Base-by-base conservation (phyloP, 1,140 invertebrate genomes). In the Caenorhabditis remanei region DNA sequence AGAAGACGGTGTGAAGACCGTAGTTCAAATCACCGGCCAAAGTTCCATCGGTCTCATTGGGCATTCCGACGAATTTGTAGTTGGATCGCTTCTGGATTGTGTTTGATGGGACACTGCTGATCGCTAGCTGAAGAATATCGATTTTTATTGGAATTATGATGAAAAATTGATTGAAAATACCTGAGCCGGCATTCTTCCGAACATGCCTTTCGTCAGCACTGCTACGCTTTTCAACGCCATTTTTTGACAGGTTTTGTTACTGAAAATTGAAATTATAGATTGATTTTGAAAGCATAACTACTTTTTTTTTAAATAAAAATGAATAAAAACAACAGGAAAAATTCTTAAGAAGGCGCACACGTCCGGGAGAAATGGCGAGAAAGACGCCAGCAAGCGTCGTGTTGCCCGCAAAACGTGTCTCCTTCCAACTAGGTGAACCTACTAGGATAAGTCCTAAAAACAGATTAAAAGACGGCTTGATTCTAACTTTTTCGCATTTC, bases 21-120 rank as follows among this genome's bases (percentile, higher is more conserved):
- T 90, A 88, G 14, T 91, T 88, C 53, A 90, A 61, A 71, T 92
- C 90, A 8, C 92, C 92, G 19, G 58, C 86, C 19, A 93, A 4
- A 40, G 92, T 86, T 21, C 90, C 92, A 67, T 92, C 91, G 48
- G 88, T 90, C 32, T 88, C 89, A 14, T 84, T 75, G 14, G 83
- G 63, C 83, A 86, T 85, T 41, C 90, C 90, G 83, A 91, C 90
- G 83, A 92, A 91, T 56, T 89, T 87, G 63, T 84, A 87, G 53
- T 87, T 87, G 50, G 55, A 84, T 63, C 55, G 16, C 32, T 46
- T 63, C 21, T 58, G 83, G 13, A 65, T 84, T n/a, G 43, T 48
- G 55, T 43, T 50, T 40, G 71, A 46, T 19, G 71, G 71, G 41
- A 50, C 46, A 67, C 63, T 67, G 63, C 24, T 41, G 46, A 79